These are phyloP conservation scores for Acleris holmiana DNA, from an alignment of 2,888 invertebrate species.

Conservation along the genomic window DNA sequence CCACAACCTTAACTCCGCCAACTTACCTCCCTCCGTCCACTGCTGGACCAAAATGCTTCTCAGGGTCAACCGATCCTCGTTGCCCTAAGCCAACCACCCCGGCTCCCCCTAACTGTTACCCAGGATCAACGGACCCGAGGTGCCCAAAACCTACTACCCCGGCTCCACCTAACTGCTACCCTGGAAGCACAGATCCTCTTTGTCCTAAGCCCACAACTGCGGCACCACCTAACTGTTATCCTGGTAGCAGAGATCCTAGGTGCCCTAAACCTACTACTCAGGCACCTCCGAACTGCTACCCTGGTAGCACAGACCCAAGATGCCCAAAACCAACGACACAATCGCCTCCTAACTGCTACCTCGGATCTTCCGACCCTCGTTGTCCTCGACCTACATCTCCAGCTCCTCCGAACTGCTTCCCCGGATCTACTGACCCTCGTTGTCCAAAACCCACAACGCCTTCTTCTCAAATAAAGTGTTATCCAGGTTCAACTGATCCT, in stretches of 20 bases:
- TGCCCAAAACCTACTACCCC: constrained; percentile 40
- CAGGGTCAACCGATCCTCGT: constrained; percentile 45
- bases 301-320: constrained; percentile 44
- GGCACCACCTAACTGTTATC: constrained; percentile 37
- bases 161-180: constrained; percentile 42
- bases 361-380: no score
- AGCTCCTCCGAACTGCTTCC: constrained; percentile 39
- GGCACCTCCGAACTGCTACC: constrained; percentile 47
- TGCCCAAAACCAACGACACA: constrained; percentile 43
- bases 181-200: constrained; percentile 47
- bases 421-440: constrained; percentile 45
- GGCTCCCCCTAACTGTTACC: constrained; percentile 39
- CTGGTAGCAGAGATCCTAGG: no score
- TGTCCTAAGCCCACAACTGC: constrained; percentile 44
- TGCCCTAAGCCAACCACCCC: constrained; percentile 47
- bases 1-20: constrained; percentile 44
- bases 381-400: constrained; percentile 44
- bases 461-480: constrained; percentile 45
- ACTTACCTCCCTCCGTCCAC: constrained; percentile 52
- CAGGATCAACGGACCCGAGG: constrained; percentile 37
- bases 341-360: constrained; percentile 40
- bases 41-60: constrained; percentile 45
- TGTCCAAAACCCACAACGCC: constrained; percentile 43
- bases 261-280: constrained; percentile 39
- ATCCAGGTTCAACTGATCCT: constrained; percentile 58